phyloP scores from a whole-genome alignment of 1,140 invertebrate species.

The Ceratosolen solmsi region DNA sequence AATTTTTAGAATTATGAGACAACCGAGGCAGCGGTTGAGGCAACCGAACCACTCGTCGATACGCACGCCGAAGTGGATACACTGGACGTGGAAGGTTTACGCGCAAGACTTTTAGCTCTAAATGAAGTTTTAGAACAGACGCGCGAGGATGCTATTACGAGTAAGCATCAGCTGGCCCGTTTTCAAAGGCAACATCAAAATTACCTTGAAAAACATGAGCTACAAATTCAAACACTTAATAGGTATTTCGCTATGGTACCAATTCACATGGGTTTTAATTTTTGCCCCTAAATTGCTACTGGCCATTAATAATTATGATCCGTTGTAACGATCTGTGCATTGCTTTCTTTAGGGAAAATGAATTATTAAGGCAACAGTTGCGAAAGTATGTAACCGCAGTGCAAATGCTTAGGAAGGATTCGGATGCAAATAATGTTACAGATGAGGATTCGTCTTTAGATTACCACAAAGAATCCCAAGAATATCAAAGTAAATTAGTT shows the following conservation, averaged over 20 bases:
- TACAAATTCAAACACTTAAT: constrained; percentile 70
- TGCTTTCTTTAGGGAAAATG: constrained; percentile 84
- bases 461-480: constrained; percentile 83
- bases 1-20: constrained; percentile 61
- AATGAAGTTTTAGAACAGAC: constrained; percentile 69
- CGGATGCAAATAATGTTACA: constrained; percentile 64
- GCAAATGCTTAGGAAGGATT: constrained; percentile 83
- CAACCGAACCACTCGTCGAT: constrained; percentile 64
- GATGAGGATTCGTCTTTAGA: constrained; percentile 70
- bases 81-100: constrained; percentile 64
- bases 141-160: constrained; percentile 66
- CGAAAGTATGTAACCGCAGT: constrained; percentile 93
- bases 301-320: too few species aligned
- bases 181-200: constrained; percentile 71
- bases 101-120: constrained; percentile 64
- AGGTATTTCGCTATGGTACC: constrained; percentile 49
- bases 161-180: constrained; percentile 65
- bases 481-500: constrained; percentile 92
- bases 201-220: constrained; percentile 69
- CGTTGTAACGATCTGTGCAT: neutral
- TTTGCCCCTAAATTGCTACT: too few species aligned
- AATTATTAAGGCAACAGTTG: constrained; percentile 89
- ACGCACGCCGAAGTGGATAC: constrained; percentile 58
- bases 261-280: too few species aligned
- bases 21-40: constrained; percentile 68